Conservation (phyloP, 2,888 invertebrate genomes). For the Mylabris sibirica region DNA sequence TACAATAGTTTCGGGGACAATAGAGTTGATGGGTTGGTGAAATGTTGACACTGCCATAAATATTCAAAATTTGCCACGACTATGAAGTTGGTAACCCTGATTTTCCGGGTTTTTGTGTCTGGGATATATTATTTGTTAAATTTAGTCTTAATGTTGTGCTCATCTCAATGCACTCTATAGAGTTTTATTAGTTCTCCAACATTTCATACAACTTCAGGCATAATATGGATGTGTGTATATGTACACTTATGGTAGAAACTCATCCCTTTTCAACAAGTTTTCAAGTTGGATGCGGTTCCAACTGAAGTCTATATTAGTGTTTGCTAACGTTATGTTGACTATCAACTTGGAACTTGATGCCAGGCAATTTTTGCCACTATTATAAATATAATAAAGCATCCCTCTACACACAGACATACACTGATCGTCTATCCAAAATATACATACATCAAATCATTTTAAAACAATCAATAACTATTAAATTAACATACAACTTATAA, state of each 20-base stretch:
- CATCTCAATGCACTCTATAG: constrained; percentile 27
- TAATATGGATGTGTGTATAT: background rate
- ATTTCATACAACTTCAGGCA: constrained; percentile 29
- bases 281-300: constrained; percentile 35
- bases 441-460: too few relatives aligned
- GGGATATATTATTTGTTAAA: background rate
- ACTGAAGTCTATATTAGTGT: constrained; percentile 40
- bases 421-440: too few relatives aligned
- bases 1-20: too few relatives aligned
- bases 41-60: too few relatives aligned
- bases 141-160: background rate
- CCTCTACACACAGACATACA: background rate
- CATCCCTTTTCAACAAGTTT: constrained; percentile 38
- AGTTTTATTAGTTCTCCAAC: constrained; percentile 34
- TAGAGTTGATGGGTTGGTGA: too few relatives aligned
- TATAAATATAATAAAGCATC: background rate
- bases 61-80: too few relatives aligned
- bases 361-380: background rate
- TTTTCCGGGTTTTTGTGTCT: constrained; percentile 14
- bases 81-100: background rate
- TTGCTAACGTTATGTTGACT: constrained; percentile 40
- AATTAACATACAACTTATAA: too few relatives aligned
- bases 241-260: constrained; percentile 19
- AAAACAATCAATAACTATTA: too few relatives aligned
- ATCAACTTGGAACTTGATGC: constrained; percentile 38